Conservation (phyloP, 2,888 invertebrate genomes). For the Dicranocentrus wangi region DNA sequence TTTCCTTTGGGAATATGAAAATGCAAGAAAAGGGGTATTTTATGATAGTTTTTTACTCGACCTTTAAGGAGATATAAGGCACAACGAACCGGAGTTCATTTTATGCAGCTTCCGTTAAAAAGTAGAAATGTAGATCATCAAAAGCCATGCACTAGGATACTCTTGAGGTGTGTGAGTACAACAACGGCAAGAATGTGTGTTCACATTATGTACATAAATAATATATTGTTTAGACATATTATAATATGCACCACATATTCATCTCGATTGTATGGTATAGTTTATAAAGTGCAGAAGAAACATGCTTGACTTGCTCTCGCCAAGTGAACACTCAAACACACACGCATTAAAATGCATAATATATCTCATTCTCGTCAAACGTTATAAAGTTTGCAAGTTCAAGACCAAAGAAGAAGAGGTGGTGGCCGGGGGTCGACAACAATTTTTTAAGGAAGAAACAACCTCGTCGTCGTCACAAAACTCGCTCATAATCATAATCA, state of each 20-base stretch:
- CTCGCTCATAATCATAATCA: slow-evolving; percentile 18
- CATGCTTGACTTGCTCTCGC: not conserved
- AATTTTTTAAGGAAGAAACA: slow-evolving; percentile 66
- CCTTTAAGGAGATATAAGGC: slow-evolving; percentile 70
- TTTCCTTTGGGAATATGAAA: slow-evolving; percentile 40
- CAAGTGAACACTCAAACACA: not conserved
- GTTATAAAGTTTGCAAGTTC: slow-evolving; percentile 48
- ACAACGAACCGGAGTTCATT: slow-evolving; percentile 72
- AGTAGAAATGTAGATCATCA: slow-evolving; percentile 73
- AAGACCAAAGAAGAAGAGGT: slow-evolving; percentile 66
- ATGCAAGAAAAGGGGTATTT: slow-evolving; percentile 25
- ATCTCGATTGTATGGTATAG: not conserved
- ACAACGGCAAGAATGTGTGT: not conserved
- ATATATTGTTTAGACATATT: too few relatives aligned
- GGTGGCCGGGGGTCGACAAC: slow-evolving; percentile 70
- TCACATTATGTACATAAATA: too few relatives aligned
- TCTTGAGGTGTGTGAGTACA: slow-evolving; percentile 32
- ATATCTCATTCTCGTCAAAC: not conserved
- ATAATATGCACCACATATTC: not conserved
- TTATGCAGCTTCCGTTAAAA: slow-evolving; percentile 73
- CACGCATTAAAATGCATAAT: slow-evolving; percentile 1
- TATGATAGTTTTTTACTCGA: slow-evolving; percentile 11
- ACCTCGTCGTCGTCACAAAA: slow-evolving; percentile 23
- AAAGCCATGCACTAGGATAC: slow-evolving; percentile 33
- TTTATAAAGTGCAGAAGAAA: not conserved